Conservation (phyloP, 2,797 vertebrate species). For the Pangasius krempfi region DNA sequence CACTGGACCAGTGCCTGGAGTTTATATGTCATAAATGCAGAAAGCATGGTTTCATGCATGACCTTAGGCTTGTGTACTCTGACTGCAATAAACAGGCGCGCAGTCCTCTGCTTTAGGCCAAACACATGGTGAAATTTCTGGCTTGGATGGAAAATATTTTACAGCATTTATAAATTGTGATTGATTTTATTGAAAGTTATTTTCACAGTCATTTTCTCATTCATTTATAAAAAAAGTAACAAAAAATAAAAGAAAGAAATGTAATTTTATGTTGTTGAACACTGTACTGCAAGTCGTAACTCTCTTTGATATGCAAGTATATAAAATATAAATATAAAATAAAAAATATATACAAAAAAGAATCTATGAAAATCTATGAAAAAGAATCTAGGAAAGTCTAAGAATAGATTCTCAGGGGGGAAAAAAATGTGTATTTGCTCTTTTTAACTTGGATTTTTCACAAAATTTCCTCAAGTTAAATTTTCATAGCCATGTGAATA, state of each 20-base stretch:
- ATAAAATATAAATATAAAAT: too few species aligned
- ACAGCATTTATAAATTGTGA: background rate
- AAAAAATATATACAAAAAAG: background rate
- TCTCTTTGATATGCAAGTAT: background rate
- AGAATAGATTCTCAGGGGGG: background rate
- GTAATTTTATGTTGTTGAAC: background rate
- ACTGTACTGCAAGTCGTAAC: background rate
- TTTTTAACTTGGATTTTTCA: background rate
- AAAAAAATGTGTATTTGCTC: background rate
- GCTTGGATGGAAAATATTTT: background rate
- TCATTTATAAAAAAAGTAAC: background rate
- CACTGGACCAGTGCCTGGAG: slow-evolving; percentile 68
- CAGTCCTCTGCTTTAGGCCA: background rate
- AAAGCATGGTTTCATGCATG: slow-evolving; percentile 58
- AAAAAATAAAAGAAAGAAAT: background rate
- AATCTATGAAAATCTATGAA: background rate
- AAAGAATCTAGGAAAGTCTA: background rate
- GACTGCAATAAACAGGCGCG: slow-evolving; percentile 25
- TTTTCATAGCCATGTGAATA: background rate
- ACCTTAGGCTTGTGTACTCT: background rate
- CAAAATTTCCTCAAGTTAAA: background rate
- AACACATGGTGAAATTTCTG: background rate
- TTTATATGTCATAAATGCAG: slow-evolving; percentile 64
- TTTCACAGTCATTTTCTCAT: background rate
- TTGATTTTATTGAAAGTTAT: background rate